phyloP scores from a whole-genome alignment of 2,797 vertebrate genomes.

The Sebastes diaconus region DNA sequence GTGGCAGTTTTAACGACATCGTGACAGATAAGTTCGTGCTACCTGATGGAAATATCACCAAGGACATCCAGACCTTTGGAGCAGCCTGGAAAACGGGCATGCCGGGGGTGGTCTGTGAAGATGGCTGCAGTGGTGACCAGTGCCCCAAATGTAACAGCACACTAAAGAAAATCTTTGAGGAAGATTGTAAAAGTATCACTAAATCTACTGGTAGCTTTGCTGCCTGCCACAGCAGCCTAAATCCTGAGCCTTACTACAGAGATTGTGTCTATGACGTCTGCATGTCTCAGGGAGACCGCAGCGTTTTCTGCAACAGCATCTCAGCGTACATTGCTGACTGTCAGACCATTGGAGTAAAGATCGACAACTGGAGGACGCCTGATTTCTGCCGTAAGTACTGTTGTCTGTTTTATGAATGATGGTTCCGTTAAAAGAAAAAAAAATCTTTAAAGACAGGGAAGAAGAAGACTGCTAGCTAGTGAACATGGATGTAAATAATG shows the following conservation, averaged over 20 bases:
- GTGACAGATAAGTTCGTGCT: conserved; percentile 13
- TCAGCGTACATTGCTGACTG: conserved; percentile 60
- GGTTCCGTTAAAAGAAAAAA: too few relatives aligned
- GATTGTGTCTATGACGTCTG: conserved; percentile 66
- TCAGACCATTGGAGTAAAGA: conserved; percentile 47
- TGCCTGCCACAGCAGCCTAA: conserved; percentile 36
- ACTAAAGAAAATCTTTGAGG: conserved; percentile 30
- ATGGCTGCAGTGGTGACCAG: conserved; percentile 40
- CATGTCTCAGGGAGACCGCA: conserved; percentile 15
- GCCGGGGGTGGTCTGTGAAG: conserved; percentile 27
- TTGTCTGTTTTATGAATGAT: neutral
- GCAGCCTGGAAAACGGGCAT: conserved; percentile 43
- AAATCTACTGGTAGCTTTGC: conserved; percentile 40
- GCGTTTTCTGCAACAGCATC: conserved; percentile 60
- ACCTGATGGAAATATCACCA: neutral
- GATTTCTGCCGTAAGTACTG: conserved; percentile 70
- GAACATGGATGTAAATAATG: neutral
- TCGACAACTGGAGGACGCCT: conserved; percentile 66
- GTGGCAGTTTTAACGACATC: conserved; percentile 45
- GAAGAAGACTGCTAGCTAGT: neutral
- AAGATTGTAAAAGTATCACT: conserved; percentile 57
- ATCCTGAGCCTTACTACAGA: conserved; percentile 61
- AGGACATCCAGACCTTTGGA: conserved; percentile 50
- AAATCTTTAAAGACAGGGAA: neutral
- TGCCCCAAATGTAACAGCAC: conserved; percentile 48